These are phyloP conservation scores for Ladona fulva DNA, from an alignment of 1,140 invertebrate species.

Conservation along the genomic window DNA sequence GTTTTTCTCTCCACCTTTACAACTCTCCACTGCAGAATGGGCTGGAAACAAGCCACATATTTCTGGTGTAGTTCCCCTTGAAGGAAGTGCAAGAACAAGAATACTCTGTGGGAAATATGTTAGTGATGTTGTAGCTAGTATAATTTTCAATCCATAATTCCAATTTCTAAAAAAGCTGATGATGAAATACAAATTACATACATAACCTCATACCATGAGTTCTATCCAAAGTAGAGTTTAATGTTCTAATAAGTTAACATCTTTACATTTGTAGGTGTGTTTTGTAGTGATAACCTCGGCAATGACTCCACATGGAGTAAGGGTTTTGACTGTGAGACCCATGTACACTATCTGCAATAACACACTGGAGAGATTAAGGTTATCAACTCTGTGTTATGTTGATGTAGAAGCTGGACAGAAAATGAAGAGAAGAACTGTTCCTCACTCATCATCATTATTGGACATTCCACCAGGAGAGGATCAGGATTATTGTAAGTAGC, in stretches of 20 bases:
- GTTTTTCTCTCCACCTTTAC: slow-evolving; percentile 35
- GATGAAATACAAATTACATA: no score
- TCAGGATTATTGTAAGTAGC: not conserved
- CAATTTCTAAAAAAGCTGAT: no score
- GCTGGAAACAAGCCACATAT: slow-evolving; percentile 47
- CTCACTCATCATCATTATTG: not conserved
- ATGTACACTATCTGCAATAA: not conserved
- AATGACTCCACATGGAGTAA: not conserved
- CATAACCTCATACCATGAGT: no score
- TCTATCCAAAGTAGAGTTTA: no score
- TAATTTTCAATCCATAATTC: not conserved
- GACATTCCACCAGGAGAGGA: not conserved
- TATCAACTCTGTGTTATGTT: not conserved
- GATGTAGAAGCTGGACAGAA: not conserved
- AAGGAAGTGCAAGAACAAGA: slow-evolving; percentile 1
- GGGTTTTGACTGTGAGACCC: not conserved
- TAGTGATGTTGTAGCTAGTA: slow-evolving; percentile 31
- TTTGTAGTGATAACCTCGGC: slow-evolving; percentile 41
- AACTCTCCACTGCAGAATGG: slow-evolving; percentile 44
- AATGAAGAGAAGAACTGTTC: not conserved
- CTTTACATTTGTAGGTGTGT: slow-evolving; percentile 32
- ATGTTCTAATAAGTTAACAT: no score
- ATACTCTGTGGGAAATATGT: slow-evolving; percentile 36
- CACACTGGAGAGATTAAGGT: not conserved
- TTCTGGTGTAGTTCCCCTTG: slow-evolving; percentile 19